Evolutionary conservation across 2,888 invertebrate species (phyloP).

Genomic region (Orthosia gracilis): DNA sequence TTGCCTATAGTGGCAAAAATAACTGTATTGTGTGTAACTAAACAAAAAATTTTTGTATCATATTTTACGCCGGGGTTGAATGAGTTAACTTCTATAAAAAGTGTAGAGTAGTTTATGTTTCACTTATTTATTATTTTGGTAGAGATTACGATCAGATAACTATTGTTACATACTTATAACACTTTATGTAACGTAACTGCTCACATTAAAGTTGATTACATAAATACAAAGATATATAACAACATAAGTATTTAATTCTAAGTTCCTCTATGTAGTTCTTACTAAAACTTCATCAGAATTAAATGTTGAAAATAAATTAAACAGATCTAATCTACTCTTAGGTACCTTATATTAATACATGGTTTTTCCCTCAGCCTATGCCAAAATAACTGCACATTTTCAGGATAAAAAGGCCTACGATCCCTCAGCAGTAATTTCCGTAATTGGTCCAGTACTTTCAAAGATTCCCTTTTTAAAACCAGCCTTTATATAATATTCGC

Average conservation of each 20-base stretch:
- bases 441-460: too few relatives aligned
- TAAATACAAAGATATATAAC: conserved; percentile 22
- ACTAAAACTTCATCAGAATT: conserved; percentile 1
- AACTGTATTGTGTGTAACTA: conserved; percentile 16
- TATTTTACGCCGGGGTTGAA: not conserved
- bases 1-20: not conserved
- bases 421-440: too few relatives aligned
- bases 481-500: not conserved
- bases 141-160: not conserved
- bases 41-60: conserved; percentile 1
- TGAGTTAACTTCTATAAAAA: conserved; percentile 1
- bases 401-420: not conserved
- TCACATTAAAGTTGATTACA: conserved; percentile 24
- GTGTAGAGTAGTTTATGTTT: not conserved
- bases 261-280: not conserved
- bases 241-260: conserved; percentile 5
- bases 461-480: too few relatives aligned
- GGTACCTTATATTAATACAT: not conserved
- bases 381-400: not conserved
- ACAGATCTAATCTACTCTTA: not conserved
- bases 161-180: conserved; percentile 3
- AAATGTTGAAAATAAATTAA: not conserved
- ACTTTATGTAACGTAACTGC: conserved; percentile 31
- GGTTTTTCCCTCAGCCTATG: not conserved
- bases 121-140: not conserved